Evolutionary conservation across 2,797 vertebrate genomes (phyloP).

Genomic region (Pseudocheirus occidentalis): DNA sequence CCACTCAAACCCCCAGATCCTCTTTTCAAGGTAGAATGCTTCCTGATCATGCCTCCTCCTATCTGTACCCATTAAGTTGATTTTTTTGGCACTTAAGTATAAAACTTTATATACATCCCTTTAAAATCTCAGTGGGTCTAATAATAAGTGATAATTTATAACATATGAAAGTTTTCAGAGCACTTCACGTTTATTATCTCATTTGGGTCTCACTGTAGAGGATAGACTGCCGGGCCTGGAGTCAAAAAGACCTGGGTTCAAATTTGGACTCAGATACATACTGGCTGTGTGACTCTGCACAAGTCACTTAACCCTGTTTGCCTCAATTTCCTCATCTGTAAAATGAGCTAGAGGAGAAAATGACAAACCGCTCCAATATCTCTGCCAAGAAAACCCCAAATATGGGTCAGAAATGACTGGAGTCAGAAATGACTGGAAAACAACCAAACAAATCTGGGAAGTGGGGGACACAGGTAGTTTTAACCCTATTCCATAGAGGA

Average conservation of each 20-base stretch:
- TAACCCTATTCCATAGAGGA: neutral
- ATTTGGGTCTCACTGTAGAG: neutral
- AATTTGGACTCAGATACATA: neutral
- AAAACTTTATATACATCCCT: neutral
- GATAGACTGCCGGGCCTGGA: neutral
- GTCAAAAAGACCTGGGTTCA: neutral
- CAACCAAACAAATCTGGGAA: neutral
- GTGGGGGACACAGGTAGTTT: neutral
- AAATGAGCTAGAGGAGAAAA: neutral
- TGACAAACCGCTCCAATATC: neutral
- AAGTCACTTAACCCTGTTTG: neutral
- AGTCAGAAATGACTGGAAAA: neutral
- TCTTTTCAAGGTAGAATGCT: neutral
- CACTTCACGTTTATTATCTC: neutral
- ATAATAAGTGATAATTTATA: neutral
- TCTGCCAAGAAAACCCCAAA: neutral
- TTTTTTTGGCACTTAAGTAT: neutral
- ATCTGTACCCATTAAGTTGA: neutral
- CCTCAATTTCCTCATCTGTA: neutral
- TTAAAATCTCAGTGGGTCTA: neutral
- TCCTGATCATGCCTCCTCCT: neutral
- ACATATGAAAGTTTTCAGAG: neutral
- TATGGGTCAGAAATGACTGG: neutral
- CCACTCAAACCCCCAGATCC: neutral
- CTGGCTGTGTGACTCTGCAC: too few relatives aligned